Evolutionary conservation across 2,113 vertebrate genomes (phyloP).

Genomic region (Falcunculus frontatus): DNA sequence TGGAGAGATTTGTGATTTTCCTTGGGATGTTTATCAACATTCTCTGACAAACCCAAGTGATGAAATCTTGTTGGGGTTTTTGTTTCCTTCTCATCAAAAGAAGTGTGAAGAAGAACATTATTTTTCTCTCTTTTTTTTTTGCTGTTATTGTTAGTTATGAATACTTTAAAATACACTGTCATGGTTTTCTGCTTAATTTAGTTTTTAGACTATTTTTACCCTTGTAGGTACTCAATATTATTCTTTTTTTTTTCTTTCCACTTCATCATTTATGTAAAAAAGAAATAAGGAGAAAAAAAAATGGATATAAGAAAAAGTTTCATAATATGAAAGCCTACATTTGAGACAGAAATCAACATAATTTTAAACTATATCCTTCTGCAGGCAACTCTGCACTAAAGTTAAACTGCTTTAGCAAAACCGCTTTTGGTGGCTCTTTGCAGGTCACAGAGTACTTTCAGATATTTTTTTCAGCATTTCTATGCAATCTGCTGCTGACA

Average conservation of each 20-base stretch:
- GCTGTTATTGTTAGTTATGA: background rate
- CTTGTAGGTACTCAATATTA: background rate
- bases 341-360: background rate
- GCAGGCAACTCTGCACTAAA: background rate
- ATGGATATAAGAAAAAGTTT: background rate
- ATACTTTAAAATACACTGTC: background rate
- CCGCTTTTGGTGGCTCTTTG: background rate
- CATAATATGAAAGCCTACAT: background rate
- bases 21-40: background rate
- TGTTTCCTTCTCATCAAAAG: background rate
- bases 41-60: background rate
- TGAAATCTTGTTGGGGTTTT: background rate
- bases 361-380: background rate
- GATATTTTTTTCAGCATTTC: background rate
- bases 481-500: background rate
- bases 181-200: background rate
- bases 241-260: background rate
- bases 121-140: background rate
- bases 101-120: background rate
- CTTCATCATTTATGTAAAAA: background rate
- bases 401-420: background rate
- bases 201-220: background rate
- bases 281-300: background rate
- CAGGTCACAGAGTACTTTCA: background rate
- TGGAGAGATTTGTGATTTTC: background rate